Evolutionary conservation across 2,113 vertebrate genomes (phyloP).

Genomic region (Cercopithecus mona): DNA sequence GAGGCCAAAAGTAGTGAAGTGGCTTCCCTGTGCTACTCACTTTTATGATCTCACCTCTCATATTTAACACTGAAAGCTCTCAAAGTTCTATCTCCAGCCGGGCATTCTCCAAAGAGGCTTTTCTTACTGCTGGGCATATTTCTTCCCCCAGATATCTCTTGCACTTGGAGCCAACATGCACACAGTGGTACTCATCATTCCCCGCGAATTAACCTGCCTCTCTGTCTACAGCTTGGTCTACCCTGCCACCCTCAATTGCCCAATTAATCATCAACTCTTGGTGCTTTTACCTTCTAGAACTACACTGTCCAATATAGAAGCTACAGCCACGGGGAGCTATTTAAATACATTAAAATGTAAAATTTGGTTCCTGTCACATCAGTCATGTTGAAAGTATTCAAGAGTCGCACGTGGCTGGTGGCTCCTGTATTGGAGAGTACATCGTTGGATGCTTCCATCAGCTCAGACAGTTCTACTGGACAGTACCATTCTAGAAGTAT

Average conservation of each 20-base stretch:
- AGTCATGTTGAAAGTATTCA: not conserved
- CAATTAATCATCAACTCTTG: not conserved
- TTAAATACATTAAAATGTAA: not conserved
- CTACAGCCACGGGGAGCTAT: not conserved
- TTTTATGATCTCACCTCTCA: not conserved
- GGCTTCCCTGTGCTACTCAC: not conserved
- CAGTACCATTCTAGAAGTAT: not conserved
- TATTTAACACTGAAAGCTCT: not conserved
- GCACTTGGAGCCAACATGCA: not conserved
- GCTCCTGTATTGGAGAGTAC: not conserved
- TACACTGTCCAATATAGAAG: not conserved
- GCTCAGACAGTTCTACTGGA: not conserved
- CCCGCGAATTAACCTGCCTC: not conserved
- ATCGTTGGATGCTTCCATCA: fast-evolving
- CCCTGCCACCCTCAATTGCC: not conserved
- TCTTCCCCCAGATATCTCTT: not conserved
- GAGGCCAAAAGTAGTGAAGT: not conserved
- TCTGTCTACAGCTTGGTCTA: not conserved
- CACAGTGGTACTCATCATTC: not conserved
- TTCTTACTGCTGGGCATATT: not conserved
- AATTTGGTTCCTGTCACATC: not conserved
- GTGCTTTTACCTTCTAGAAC: not conserved
- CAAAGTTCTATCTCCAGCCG: not conserved
- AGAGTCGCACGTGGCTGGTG: fast-evolving
- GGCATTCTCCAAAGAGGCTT: not conserved